Base-by-base conservation (phyloP, 2,888 invertebrate genomes). In the Mechanitis mazaeus region DNA sequence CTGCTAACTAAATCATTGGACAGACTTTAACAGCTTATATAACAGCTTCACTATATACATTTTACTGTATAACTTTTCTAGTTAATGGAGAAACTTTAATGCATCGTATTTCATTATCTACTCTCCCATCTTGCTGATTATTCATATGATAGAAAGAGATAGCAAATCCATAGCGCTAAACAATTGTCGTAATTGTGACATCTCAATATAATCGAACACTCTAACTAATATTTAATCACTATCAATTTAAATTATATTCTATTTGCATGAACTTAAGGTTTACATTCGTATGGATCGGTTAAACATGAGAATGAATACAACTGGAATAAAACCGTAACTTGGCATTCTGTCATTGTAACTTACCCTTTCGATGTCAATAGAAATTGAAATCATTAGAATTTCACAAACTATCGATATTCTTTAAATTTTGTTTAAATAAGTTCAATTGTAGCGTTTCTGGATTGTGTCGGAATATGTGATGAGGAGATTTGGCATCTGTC, bases 311-410 rank as follows among this genome's bases (percentile, higher is more conserved):
- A 72, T 75, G 79, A 72, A 77, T 66, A 71, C 69, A 71, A 71
- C 71, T 67, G 68, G 69, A 75, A 75, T 72, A 71, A 69, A 67
- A 70, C 75, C 71, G 74, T 78, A 77, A 80, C 77, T 78, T 83
- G 75, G 79, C 79, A 83, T 81, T 74, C 63, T 80, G 78, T 74
- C 73, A 72, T 72, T 74, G 72, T 75, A 74, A 75, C 50, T 50
- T 68, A 69, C 73, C 75, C 70, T 76, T 80, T 78, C 73, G 75
- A 81, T 82, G 79, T 80, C 78, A 71, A 68, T 79, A 72, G 71
- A 79, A 79, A 83, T 80, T 81, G 78, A 80, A 79, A 81, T 84
- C 76, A 80, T 80, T 82, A 77, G 77, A 76, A 77, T 78, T 72
- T 75, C 76, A 80, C 20, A 20, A 20, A 20, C 20, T 81, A 76